Base-by-base conservation (phyloP, 2,888 invertebrate genomes). In the Celastrina argiolus region DNA sequence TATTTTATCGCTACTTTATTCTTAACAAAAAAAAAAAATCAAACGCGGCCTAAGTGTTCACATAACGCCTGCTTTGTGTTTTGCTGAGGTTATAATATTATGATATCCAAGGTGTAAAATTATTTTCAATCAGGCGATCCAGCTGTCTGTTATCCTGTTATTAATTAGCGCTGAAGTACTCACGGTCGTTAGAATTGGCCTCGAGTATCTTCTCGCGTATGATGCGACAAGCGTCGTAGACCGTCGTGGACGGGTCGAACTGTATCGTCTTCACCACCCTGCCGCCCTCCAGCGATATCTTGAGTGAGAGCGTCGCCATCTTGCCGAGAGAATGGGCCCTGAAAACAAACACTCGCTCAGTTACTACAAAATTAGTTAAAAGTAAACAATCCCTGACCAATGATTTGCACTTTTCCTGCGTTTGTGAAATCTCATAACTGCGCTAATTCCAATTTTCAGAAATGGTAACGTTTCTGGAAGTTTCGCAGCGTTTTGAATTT, bases 191-290 rank as follows among this genome's bases (percentile, higher is more conserved):
- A 79, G 95, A 92, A 80, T 95, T 96, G 68, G 97, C 96, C 85
- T 99, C 98, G 12, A 96, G 93, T 71, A 98, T 96, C 92, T 99
- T 98, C 87, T 99, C 99, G 72, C 98, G 92, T 80, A 99, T 98
- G 82, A 98, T 94, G 81, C 96, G 94, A 89, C 99, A 99, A 64
- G 98, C 98, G 89, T 99, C 99, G 92, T 97, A 98, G 66, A 99
- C 97, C 69, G 97, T 95, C 72, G 97, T 98, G 80, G 97, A 95
- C 45, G 98, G 97, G 87, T 98, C 98, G 89, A 99, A 99, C 91
- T 99, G 98, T 92, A 99, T 98, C 76, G 98, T 98, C 93, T 99
- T 99, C 82, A 97, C 97, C 80, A 97, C 97, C 85, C 96, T 95
- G 76, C 95, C 95, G 79, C 95, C 95, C 81, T 97, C 96, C 82